Conservation (phyloP, 2,888 invertebrate genomes). For the Osmoderma eremita region DNA sequence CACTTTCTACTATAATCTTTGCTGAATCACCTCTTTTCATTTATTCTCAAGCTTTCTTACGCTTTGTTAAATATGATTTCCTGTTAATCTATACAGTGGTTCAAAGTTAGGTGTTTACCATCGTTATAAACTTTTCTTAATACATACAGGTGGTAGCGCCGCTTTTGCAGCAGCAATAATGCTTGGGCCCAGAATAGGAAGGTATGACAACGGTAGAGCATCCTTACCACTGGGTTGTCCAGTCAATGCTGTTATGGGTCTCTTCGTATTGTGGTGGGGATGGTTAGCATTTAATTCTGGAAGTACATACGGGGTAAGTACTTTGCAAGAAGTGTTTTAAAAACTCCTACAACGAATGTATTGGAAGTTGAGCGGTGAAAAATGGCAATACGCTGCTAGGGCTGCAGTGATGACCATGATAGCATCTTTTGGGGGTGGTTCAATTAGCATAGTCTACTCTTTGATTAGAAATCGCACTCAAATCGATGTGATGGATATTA, state of each 20-base stretch:
- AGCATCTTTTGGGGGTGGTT: constrained; percentile 90
- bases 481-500: constrained; percentile 85
- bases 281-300: constrained; percentile 97
- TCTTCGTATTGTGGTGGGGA: constrained; percentile 96
- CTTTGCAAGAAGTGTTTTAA: not conserved
- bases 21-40: too few species aligned
- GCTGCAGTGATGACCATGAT: constrained; percentile 92
- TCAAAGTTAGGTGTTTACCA: not conserved
- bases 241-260: constrained; percentile 90
- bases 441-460: constrained; percentile 74
- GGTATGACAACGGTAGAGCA: constrained; percentile 80
- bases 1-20: too few species aligned
- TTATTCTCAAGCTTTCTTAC: too few species aligned
- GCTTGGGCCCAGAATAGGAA: constrained; percentile 87
- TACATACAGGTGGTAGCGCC: constrained; percentile 69
- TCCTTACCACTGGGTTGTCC: constrained; percentile 86
- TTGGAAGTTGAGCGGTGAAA: constrained; percentile 76
- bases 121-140: constrained; percentile 29
- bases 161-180: constrained; percentile 90
- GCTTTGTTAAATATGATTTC: too few species aligned
- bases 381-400: constrained; percentile 91
- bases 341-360: not conserved
- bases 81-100: too few species aligned
- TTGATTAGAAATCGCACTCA: constrained; percentile 74
- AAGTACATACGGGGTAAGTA: constrained; percentile 79